These are phyloP conservation scores for Aphelinus certus DNA, from an alignment of 1,140 invertebrate species.

Conservation along the genomic window DNA sequence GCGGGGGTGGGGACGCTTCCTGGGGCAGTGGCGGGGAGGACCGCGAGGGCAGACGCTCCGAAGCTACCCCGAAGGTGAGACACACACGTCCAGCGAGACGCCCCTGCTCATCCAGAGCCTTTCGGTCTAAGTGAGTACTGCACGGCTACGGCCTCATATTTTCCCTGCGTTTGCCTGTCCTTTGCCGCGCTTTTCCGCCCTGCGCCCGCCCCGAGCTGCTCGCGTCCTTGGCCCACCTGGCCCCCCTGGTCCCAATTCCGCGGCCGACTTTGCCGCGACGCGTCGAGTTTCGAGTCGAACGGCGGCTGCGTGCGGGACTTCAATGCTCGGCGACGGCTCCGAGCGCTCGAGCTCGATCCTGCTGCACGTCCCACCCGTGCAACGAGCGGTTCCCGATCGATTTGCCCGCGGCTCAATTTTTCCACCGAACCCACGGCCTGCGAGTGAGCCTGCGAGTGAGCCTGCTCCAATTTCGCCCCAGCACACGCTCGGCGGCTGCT, in stretches of 20 bases:
- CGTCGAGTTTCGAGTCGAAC: too few species aligned
- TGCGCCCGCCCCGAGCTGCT: too few species aligned
- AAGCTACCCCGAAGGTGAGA: constrained; percentile 67
- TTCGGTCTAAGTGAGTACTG: constrained; percentile 63
- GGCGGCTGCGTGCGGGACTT: constrained; percentile 24
- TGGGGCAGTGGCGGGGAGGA: constrained; percentile 65
- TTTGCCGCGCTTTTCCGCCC: too few species aligned
- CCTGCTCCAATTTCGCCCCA: neutral
- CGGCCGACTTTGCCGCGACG: neutral
- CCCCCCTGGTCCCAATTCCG: neutral
- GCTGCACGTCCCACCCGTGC: neutral
- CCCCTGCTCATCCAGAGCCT: constrained; percentile 64
- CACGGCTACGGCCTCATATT: constrained; percentile 4
- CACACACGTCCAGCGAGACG: constrained; percentile 59
- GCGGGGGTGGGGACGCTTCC: constrained; percentile 37
- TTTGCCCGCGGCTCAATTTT: neutral
- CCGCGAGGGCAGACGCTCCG: constrained; percentile 67
- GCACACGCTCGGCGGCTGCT: neutral
- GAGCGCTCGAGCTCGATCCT: neutral
- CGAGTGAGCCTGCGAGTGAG: too few species aligned
- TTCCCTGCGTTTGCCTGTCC: constrained; percentile 4
- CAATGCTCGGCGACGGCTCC: constrained; percentile 27
- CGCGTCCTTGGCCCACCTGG: too few species aligned
- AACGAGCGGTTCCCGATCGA: constrained; percentile 22
- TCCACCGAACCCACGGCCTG: too few species aligned